Evolutionary conservation across 2,113 vertebrate genomes (phyloP), one percentile per base, ranked within the genome.

Genomic region (Nettapus auritus): DNA sequence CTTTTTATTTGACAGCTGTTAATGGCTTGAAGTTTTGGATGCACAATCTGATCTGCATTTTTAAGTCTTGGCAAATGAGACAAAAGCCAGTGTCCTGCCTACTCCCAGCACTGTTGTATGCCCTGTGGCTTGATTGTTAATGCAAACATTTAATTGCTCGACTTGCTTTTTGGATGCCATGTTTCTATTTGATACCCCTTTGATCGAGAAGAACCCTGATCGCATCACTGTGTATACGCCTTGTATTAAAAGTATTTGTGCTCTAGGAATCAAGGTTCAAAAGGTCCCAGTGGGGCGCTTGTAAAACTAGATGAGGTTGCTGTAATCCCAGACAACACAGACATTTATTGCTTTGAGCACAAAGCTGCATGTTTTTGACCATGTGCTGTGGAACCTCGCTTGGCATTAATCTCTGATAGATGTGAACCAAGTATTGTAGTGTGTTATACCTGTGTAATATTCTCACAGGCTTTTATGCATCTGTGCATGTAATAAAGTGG

Each of bases 141-240:
- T 9, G 3, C 1, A 28, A 38, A 3, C 5, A 3, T 46, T 76
- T 55, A 16, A 8, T 40, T 56, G 21, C 48, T 46, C 38, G 18
- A 23, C 8, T 75, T 34, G 12, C 18, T 34, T 4, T 33, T 29
- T 18, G 40, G 31, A 13, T 46, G 60, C 13, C 15, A 0, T 31
- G 8, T 17, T 74, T 81, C 52, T 36, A 2, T 48, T 9, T 4
- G 40, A 3, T 29, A 0, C 59, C 31, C 28, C 18, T 36, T 62
- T 8, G 6, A 8, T 22, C 22, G 33, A 9, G 53, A 55, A 21
- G 26, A 86, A 0, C 22, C 16, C 12, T 46, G 33, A 50, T 6
- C 5, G 5, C 26, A 1, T 21, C 16, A n/a, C 42, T 75, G 2
- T 10, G 11, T 28, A 0, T 5, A 3, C 6, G 3, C 21, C 17